A percentile compares a stretch with the other conserved stretches of the same genome.
phyloP scores from a whole-genome alignment of 2,888 invertebrate genomes.

The Melanostoma scalare region DNA sequence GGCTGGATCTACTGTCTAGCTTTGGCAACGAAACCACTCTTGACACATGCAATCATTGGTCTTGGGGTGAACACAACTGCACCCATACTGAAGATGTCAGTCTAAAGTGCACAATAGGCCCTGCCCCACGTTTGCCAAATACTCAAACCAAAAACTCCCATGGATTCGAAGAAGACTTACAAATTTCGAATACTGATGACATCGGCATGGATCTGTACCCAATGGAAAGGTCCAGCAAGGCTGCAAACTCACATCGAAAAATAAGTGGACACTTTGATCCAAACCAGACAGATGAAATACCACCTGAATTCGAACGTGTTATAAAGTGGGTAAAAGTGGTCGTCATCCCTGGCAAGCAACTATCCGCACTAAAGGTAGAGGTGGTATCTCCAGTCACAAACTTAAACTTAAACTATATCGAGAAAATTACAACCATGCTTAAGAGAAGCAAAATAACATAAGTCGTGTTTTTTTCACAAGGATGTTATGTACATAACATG shows the following conservation, averaged over 20 bases:
- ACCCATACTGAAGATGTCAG: too few species aligned
- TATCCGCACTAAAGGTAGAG: constrained; percentile 84
- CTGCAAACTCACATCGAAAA: constrained; percentile 78
- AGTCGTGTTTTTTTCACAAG: too few species aligned
- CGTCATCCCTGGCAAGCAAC: constrained; percentile 91
- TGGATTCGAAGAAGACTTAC: constrained; percentile 59
- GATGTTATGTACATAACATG: too few species aligned
- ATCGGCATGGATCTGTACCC: constrained; percentile 76
- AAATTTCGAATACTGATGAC: constrained; percentile 75
- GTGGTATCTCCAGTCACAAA: constrained; percentile 85
- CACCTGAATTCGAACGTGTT: constrained; percentile 84
- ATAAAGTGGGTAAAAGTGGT: constrained; percentile 86
- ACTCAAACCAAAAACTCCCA: constrained; percentile 19
- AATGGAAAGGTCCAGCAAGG: constrained; percentile 78
- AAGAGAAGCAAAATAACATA: too few species aligned
- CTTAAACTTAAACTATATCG: too few species aligned
- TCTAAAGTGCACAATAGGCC: too few species aligned
- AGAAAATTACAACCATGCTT: too few species aligned
- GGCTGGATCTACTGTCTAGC: constrained; percentile 83
- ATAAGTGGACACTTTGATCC: constrained; percentile 83
- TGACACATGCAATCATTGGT: too few species aligned
- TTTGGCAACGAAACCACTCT: too few species aligned
- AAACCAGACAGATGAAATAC: constrained; percentile 80
- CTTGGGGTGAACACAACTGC: too few species aligned
- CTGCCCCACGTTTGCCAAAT: too few species aligned